These are phyloP conservation scores for Chelonus insularis DNA, from an alignment of 1,140 invertebrate genomes.

Conservation along the genomic window DNA sequence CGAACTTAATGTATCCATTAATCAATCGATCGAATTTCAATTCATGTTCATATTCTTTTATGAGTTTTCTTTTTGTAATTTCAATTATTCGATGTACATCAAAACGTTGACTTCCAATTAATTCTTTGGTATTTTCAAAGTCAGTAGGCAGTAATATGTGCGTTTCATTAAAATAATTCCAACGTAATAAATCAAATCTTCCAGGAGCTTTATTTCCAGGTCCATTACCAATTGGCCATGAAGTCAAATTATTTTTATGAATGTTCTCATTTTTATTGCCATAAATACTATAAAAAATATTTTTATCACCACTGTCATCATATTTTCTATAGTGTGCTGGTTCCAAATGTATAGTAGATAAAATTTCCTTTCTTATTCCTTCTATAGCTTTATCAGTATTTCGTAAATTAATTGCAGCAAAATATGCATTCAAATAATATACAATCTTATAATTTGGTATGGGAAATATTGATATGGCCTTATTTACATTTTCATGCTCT, in stretches of 20 bases:
- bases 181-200: constrained; percentile 84
- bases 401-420: constrained; percentile 63
- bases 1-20: constrained; percentile 84
- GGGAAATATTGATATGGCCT: constrained; percentile 68
- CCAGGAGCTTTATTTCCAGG: constrained; percentile 68
- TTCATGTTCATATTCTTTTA: constrained; percentile 61
- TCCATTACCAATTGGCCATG: constrained; percentile 83
- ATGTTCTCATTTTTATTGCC: not conserved
- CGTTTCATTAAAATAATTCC: constrained; percentile 83
- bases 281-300: not conserved
- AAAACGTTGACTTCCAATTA: constrained; percentile 65
- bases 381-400: constrained; percentile 59
- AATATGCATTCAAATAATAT: constrained; percentile 73
- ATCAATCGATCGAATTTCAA: constrained; percentile 66
- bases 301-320: not conserved
- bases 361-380: constrained; percentile 55
- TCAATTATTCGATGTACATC: constrained; percentile 72
- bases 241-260: constrained; percentile 57
- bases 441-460: constrained; percentile 66
- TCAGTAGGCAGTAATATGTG: constrained; percentile 77
- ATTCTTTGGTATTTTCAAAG: constrained; percentile 63
- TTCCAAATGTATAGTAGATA: constrained; percentile 45
- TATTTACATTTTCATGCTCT: constrained; percentile 62
- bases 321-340: not conserved
- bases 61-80: constrained; percentile 62